Base-by-base conservation (phyloP, 2,797 vertebrate genomes). In the Cephalopachus bancanus region DNA sequence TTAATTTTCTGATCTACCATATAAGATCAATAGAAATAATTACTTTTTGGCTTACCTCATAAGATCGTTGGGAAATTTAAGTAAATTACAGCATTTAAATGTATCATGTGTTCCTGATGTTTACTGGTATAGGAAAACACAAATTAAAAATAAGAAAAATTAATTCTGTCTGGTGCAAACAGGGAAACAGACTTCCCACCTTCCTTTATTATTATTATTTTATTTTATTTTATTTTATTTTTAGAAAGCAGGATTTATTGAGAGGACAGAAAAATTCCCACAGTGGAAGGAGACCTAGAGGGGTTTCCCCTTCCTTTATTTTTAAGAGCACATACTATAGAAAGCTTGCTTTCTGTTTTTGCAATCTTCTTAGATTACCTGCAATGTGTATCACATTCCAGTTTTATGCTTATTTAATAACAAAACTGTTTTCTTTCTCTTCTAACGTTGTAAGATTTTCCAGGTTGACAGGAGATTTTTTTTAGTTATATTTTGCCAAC, bases 361-460 rank as follows among this genome's bases (percentile, higher is more conserved):
- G 3, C 3, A 85, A 2, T 83, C 75, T 91, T 16, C 76, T 65
- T 24, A 44, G 12, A 64, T 80, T 85, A 28, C 10, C 26, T 64
- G 33, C 65, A 16, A 85, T 44, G 17, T 62, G 22, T 16, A 71
- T 74, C 17, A 86, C 30, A 89, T 53, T 89, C 30, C 16, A 88
- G 24, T 57, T 95, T 91, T 89, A 69, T 74, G 20, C 14, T 93
- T 74, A 69, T 33, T 95, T 72, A 89, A 16, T 79, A 83, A 72
- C 33, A 72, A 84, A 91, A 79, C 22, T 75, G 20, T 53, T 53
- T 95, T 84, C 33, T 79, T 62, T 91, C 12, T 75, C 33, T 76
- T 91, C 20, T 91, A 78, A n/a, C 51, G 62, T 67, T 53, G 28
- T 67, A 49, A 84, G 51, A 30, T 62, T 78, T 93, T 95, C 64